Evolutionary conservation across 2,797 vertebrate genomes (phyloP).

Genomic region (Oreochromis grahami): DNA sequence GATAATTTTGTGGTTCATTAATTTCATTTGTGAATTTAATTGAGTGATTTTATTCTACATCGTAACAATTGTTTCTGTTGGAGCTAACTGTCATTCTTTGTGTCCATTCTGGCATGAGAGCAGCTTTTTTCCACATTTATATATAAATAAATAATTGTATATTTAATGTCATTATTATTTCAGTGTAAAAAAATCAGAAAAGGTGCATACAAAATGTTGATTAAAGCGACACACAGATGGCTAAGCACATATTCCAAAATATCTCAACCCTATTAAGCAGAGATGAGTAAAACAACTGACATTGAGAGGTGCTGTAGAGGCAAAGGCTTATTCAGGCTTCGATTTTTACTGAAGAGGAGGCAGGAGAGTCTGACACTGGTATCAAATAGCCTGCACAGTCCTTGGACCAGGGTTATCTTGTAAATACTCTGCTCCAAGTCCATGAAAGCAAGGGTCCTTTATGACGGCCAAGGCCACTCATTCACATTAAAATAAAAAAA

Average conservation of each 20-base stretch:
- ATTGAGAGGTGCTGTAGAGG: constrained; percentile 46
- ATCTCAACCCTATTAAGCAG: constrained; percentile 9
- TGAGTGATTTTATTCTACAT: not conserved
- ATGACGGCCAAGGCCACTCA: constrained; percentile 67
- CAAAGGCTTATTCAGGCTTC: constrained; percentile 51
- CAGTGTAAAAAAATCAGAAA: not conserved
- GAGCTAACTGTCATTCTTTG: not conserved
- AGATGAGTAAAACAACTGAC: constrained; percentile 43
- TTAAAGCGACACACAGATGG: constrained; percentile 1
- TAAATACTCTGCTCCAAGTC: constrained; percentile 73
- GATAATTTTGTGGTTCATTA: not conserved
- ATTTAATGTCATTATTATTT: not conserved
- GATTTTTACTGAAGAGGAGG: constrained; percentile 54
- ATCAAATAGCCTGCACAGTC: constrained; percentile 64
- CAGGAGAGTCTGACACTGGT: constrained; percentile 62
- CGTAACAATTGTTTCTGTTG: not conserved
- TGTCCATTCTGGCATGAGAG: not conserved
- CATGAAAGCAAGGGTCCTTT: constrained; percentile 73
- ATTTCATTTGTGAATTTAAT: not conserved
- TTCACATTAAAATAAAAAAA: constrained; percentile 71
- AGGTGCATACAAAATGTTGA: not conserved
- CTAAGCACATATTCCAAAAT: not conserved
- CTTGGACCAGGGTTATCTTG: constrained; percentile 74
- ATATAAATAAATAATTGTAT: not conserved
- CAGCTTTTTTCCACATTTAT: not conserved